These are phyloP conservation scores for Phrixothrix hirtus DNA, from an alignment of 2,888 invertebrate genomes.

Conservation along the genomic window DNA sequence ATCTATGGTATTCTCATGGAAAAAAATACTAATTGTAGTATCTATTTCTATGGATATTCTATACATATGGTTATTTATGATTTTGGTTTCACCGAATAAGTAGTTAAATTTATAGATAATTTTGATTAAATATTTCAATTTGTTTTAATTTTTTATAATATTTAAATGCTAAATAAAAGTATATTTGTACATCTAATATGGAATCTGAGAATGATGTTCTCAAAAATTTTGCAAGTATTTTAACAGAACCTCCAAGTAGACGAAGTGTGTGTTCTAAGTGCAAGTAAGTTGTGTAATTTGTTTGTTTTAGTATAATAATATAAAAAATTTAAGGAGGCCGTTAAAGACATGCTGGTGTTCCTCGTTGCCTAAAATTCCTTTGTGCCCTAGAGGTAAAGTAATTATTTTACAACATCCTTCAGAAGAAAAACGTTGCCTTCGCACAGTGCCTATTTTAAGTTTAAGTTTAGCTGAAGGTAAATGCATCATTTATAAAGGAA, in stretches of 20 bases:
- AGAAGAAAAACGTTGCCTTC: slow-evolving; percentile 85
- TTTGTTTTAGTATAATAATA: neutral
- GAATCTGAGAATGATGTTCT: slow-evolving; percentile 58
- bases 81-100: too few relatives aligned
- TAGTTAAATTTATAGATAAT: too few relatives aligned
- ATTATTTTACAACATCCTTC: slow-evolving; percentile 91
- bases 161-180: neutral
- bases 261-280: slow-evolving; percentile 72
- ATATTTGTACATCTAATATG: slow-evolving; percentile 7
- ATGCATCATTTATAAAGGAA: slow-evolving; percentile 80
- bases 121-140: too few relatives aligned
- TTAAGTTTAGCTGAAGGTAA: slow-evolving; percentile 73
- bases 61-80: too few relatives aligned
- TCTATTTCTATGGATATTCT: too few relatives aligned
- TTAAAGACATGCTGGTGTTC: slow-evolving; percentile 88
- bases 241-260: slow-evolving; percentile 76
- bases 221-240: slow-evolving; percentile 73
- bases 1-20: too few relatives aligned
- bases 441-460: slow-evolving; percentile 88
- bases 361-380: slow-evolving; percentile 72
- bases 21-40: too few relatives aligned
- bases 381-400: slow-evolving; percentile 71
- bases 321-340: slow-evolving; percentile 64
- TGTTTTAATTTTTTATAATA: neutral
- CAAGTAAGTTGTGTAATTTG: slow-evolving; percentile 62